Evolutionary conservation across 2,113 vertebrate genomes (phyloP), one percentile per base, ranked within the genome.

Genomic region (Poicephalus meyeri): DNA sequence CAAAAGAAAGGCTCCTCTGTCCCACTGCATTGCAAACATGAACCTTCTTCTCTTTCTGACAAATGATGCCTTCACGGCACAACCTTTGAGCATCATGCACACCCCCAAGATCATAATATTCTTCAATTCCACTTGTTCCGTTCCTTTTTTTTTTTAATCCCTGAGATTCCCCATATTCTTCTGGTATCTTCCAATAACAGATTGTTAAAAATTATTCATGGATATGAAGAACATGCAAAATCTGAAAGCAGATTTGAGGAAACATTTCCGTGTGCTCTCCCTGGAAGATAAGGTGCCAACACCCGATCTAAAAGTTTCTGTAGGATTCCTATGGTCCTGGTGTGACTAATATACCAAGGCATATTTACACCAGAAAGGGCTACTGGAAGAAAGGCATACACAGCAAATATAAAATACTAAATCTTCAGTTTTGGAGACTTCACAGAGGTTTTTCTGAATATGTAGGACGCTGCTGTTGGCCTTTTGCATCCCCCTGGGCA

Each of bases 1-100:
- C 74, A 68, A 35, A 89, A 68, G 66, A 82, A 85, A 80, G 29
- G 52, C 29, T 80, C 42, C 6, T 47, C 35, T 42, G 9, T 25
- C 33, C 35, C 56, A 55, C 23, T 16, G 29, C 31, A 64, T 7
- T 26, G 33, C 6, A 1, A 64, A 16, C 39, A 33, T 1, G n/a
- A 78, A 63, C 9, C 19, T 63, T 6, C 19, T 63, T 6, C 10
- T 49, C 10, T 42, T 55, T 42, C 21, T n/a, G 39, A 50, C 10
- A 33, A 0, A 0, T 2, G 3, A 31, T 9, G 18, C n/a, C 37
- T 37, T 70, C 47, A 20, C 0, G 2, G 69, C 28, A n/a, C 33
- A 78, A 24, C 11, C n/a, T 53, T 17, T 33, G 19, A 79, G 25
- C 50, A 71, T 41, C 37, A 50, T 9, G 18, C 19, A 28, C 37